phyloP scores from a whole-genome alignment of 1,140 invertebrate species.

The Pinna nobilis region DNA sequence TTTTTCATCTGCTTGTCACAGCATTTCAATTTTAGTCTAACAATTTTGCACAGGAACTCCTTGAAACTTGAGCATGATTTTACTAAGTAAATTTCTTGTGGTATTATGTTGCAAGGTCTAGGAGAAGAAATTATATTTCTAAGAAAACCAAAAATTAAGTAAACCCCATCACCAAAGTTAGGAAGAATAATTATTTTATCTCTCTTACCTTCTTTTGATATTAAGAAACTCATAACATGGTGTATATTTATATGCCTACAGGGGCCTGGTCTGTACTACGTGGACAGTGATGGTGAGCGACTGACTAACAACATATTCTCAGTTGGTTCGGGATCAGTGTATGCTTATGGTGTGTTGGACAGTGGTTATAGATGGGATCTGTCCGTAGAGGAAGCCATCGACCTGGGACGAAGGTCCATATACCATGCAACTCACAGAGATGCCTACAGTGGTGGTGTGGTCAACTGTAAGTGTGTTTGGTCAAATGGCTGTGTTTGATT shows the following conservation, averaged over 20 bases:
- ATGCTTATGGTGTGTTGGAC: slow-evolving; percentile 97
- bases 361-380: slow-evolving; percentile 89
- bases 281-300: slow-evolving; percentile 96
- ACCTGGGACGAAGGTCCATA: slow-evolving; percentile 93
- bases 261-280: slow-evolving; percentile 96
- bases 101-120: too few species aligned
- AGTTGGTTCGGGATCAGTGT: slow-evolving; percentile 97
- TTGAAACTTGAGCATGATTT: too few species aligned
- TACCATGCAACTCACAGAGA: slow-evolving; percentile 99
- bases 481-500: not conserved
- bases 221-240: too few species aligned
- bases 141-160: too few species aligned
- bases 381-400: slow-evolving; percentile 92
- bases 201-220: not conserved
- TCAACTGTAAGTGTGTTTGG: slow-evolving; percentile 81
- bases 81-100: too few species aligned
- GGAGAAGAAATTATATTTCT: too few species aligned
- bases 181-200: not conserved
- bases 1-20: not conserved
- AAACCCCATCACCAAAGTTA: too few species aligned
- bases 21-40: not conserved
- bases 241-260: too few species aligned
- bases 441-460: slow-evolving; percentile 96
- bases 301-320: slow-evolving; percentile 95
- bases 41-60: too few species aligned